Conservation (phyloP, 1,140 invertebrate species). For the Zaprionus capensis region DNA sequence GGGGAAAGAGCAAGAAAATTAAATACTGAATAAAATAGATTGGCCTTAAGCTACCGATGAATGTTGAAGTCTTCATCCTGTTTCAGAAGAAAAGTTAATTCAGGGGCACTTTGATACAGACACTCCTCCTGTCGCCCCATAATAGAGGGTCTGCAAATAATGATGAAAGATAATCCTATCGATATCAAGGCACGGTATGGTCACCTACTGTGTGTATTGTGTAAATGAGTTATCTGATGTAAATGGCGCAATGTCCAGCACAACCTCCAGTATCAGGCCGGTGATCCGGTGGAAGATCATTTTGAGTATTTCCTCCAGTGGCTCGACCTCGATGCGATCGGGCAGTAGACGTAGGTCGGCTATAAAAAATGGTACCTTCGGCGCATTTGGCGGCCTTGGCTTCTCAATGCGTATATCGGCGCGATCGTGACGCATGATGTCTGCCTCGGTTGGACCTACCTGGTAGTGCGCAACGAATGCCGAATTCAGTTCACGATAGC, state of each 20-base stretch:
- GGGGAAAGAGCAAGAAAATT: background rate
- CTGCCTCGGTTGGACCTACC: slow-evolving; percentile 56
- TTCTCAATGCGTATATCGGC: slow-evolving; percentile 60
- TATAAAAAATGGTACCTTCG: slow-evolving; percentile 78
- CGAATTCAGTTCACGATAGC: slow-evolving; percentile 58
- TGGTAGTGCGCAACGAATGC: slow-evolving; percentile 64
- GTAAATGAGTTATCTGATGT: slow-evolving; percentile 64
- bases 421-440: slow-evolving; percentile 44
- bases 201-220: slow-evolving; percentile 70
- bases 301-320: slow-evolving; percentile 77
- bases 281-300: slow-evolving; percentile 80
- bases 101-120: slow-evolving; percentile 85
- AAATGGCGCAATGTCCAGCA: slow-evolving; percentile 68
- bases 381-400: slow-evolving; percentile 52
- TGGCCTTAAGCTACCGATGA: slow-evolving; percentile 74
- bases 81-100: slow-evolving; percentile 85
- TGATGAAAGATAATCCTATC: background rate
- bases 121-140: slow-evolving; percentile 87
- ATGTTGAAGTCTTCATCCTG: slow-evolving; percentile 85
- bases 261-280: slow-evolving; percentile 83
- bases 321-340: slow-evolving; percentile 83
- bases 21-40: no score
- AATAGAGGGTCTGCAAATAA: slow-evolving; percentile 86
- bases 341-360: slow-evolving; percentile 71
- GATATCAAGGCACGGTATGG: background rate